A percentile compares a stretch with the other conserved stretches of the same genome.
Evolutionary conservation across 2,113 vertebrate genomes (phyloP).

Genomic region (Rhinopomastus cyanomelas): DNA sequence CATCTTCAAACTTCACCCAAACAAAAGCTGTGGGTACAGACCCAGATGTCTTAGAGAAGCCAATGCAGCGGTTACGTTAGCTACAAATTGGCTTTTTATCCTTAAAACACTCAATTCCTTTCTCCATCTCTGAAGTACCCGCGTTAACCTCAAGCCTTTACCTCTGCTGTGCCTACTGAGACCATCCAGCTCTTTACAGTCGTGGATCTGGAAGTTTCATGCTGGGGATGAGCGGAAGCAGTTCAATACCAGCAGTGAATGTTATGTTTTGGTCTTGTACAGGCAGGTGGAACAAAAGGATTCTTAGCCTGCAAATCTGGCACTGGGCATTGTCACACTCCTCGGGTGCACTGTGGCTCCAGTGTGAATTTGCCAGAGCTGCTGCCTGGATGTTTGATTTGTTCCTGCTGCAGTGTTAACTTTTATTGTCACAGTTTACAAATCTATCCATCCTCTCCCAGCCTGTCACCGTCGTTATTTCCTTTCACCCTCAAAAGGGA

Average conservation of each 20-base stretch:
- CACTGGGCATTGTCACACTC: neutral
- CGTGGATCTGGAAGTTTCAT: neutral
- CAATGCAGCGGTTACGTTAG: neutral
- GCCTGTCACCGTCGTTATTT: slow-evolving; percentile 47
- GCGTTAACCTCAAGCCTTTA: neutral
- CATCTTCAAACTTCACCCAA: neutral
- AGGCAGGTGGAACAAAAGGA: slow-evolving; percentile 16
- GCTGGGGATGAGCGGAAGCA: neutral
- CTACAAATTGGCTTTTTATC: neutral
- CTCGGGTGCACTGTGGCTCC: neutral
- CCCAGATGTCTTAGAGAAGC: neutral
- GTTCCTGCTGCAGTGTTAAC: slow-evolving; percentile 41
- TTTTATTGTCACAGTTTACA: slow-evolving; percentile 67
- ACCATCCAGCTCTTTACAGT: neutral
- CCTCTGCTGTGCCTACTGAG: neutral
- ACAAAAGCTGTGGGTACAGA: neutral
- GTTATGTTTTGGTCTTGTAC: neutral
- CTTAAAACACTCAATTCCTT: neutral
- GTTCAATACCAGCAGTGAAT: neutral
- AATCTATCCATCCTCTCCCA: slow-evolving; percentile 56
- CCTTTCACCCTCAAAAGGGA: slow-evolving; percentile 34
- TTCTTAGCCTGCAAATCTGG: slow-evolving; percentile 25
- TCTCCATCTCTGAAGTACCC: neutral
- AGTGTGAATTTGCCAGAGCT: slow-evolving; percentile 43
- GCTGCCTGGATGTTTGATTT: slow-evolving; percentile 56